Base-by-base conservation (phyloP, 2,797 vertebrate genomes). In the Orientallactaga sibirica region DNA sequence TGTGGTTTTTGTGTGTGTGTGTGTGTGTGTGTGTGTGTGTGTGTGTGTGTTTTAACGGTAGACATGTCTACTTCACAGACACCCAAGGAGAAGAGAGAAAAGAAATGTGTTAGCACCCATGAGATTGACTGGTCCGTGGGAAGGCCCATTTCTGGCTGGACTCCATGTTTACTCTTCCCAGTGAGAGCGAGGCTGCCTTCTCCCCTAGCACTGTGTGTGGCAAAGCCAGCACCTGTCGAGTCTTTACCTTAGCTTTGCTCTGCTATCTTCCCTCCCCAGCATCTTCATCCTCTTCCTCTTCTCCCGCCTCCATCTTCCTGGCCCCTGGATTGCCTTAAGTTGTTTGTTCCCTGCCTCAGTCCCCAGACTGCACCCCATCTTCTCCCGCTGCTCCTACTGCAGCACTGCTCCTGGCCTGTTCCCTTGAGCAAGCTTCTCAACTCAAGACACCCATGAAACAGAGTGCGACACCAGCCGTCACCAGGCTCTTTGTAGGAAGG, bases 391-490 rank as follows among this genome's bases (percentile, higher is more conserved):
- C 64, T 9, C 29, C 89, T 24, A 4, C 88, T 79, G 8, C 1
- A 33, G 8, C 1, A 33, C 79, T 37, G 20, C 33, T n/a, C 5
- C 20, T 9, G 87, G 41, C 29, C 29, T 18, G 67, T 81, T 86
- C 77, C 22, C 61, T 91, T 91, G 88, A 78, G 77, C 83, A 48
- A 48, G 48, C 77, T 76, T 74, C 27, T 67, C 80, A 74, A 87
- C 86, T 80, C 84, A 68, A 90, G 96, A 93, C 86, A 77, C 77
- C 80, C 95, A 80, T 85, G 71, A 89, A 92, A 82, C 88, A 70
- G 94, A 86, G 90, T 24, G 52, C 67, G 81, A 92, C 67, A n/a
- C 80, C 62, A 33, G 82, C 82, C 22, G 2, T 74, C 92, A n/a
- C 1, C 1, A 12, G 88, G 81, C 86, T 68, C 92, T 94, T 89